phyloP scores from a whole-genome alignment of 2,888 invertebrate species.

The Mongoloraphidia duomilia region DNA sequence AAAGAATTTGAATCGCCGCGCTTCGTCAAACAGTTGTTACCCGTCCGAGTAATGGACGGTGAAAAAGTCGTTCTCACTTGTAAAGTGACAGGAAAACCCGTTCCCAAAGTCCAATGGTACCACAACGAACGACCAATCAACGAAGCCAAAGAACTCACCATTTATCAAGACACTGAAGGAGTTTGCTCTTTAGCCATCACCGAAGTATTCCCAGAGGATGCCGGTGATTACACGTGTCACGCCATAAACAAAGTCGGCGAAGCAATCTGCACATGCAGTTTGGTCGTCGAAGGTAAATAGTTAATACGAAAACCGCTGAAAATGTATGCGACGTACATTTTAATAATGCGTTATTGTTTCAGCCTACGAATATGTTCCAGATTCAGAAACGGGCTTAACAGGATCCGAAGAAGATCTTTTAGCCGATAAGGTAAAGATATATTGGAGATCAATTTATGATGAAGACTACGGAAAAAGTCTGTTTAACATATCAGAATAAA shows the following conservation, averaged over 20 bases:
- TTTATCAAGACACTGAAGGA: slow-evolving; percentile 63
- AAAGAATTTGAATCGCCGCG: slow-evolving; percentile 54
- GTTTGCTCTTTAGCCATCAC: slow-evolving; percentile 64
- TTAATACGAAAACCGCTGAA: background rate
- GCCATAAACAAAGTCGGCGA: slow-evolving; percentile 74
- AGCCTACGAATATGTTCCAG: slow-evolving; percentile 88
- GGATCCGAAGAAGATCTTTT: slow-evolving; percentile 73
- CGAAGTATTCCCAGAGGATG: slow-evolving; percentile 84
- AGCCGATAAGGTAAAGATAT: slow-evolving; percentile 51
- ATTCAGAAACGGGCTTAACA: slow-evolving; percentile 63
- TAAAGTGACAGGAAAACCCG: slow-evolving; percentile 60
- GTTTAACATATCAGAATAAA: too few relatives aligned
- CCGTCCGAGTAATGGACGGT: slow-evolving; percentile 77
- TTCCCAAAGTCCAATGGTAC: slow-evolving; percentile 68
- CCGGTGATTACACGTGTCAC: slow-evolving; percentile 71
- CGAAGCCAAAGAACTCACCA: slow-evolving; percentile 62
- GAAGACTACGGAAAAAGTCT: background rate
- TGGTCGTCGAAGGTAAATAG: slow-evolving; percentile 65
- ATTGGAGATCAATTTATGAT: slow-evolving; percentile 7
- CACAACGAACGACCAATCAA: slow-evolving; percentile 54
- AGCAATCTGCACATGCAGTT: slow-evolving; percentile 58
- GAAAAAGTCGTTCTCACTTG: slow-evolving; percentile 65
- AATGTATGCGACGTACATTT: background rate
- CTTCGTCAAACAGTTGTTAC: slow-evolving; percentile 57
- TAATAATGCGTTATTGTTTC: slow-evolving; percentile 21